Evolutionary conservation across 1,140 invertebrate genomes (phyloP).

Genomic region (Spodoptera frugiperda): DNA sequence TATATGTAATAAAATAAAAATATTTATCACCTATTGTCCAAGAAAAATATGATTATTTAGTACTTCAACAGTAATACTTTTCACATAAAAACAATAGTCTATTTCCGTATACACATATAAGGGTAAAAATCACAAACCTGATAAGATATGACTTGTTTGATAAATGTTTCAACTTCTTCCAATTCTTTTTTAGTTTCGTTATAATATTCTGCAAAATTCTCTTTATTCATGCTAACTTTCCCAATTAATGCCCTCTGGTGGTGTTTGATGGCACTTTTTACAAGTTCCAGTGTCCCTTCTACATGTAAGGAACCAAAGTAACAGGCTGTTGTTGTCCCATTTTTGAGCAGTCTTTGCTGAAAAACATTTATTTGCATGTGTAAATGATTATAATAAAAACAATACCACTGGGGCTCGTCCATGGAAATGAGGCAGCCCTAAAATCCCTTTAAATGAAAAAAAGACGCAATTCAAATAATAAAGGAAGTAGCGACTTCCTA

Average conservation of each 20-base stretch:
- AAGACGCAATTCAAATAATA: no score
- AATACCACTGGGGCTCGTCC: no score
- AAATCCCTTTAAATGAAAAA: no score
- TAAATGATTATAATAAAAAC: no score
- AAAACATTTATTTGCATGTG: constrained; percentile 47
- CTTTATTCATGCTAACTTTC: constrained; percentile 94
- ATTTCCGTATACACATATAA: no score
- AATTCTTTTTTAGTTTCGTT: constrained; percentile 87
- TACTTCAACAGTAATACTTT: no score
- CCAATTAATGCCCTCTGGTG: constrained; percentile 95
- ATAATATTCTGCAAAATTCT: constrained; percentile 84
- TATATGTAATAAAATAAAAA: no score
- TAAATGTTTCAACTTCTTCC: constrained; percentile 89
- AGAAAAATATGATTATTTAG: no score
- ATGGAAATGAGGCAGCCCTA: no score
- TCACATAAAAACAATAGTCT: no score
- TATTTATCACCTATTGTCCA: no score
- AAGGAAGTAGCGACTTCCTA: no score
- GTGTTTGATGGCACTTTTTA: constrained; percentile 87
- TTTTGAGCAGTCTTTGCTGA: constrained; percentile 89
- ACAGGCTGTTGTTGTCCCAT: constrained; percentile 95
- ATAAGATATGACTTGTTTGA: constrained; percentile 84
- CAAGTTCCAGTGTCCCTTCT: constrained; percentile 90
- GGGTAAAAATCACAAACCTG: constrained; percentile 18
- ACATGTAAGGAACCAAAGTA: constrained; percentile 95